These are phyloP conservation scores for Lepilemur septentrionalis DNA, from an alignment of 2,797 vertebrate species.

Conservation along the genomic window DNA sequence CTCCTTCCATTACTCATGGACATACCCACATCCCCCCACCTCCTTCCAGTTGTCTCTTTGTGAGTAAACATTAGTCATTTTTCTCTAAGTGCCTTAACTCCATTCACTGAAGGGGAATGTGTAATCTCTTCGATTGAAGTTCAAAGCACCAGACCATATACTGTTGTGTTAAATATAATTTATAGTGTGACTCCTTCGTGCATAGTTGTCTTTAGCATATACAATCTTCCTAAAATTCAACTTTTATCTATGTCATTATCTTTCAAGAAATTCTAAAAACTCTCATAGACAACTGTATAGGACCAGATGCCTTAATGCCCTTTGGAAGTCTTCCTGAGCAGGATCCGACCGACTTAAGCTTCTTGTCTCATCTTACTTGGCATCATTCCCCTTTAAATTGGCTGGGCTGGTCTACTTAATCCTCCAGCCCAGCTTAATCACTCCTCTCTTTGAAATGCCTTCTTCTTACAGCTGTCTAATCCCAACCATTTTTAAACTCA, in stretches of 20 bases:
- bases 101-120: background rate
- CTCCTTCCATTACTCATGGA: conserved; percentile 39
- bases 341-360: background rate
- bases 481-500: background rate
- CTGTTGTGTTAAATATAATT: background rate
- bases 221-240: background rate
- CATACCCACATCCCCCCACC: background rate
- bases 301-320: background rate
- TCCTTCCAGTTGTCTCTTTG: background rate
- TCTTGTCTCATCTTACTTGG: background rate
- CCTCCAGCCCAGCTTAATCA: background rate
- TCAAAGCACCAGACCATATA: background rate
- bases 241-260: background rate
- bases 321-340: background rate
- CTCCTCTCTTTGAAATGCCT: background rate
- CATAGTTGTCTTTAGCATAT: background rate
- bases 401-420: background rate
- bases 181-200: background rate
- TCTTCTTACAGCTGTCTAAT: background rate
- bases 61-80: conserved; percentile 62
- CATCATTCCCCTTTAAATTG: background rate
- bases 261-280: background rate
- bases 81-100: background rate
- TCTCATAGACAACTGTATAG: background rate
- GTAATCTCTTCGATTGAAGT: background rate